Conservation (phyloP, 2,888 invertebrate species). For the Podotricha telesiphe region DNA sequence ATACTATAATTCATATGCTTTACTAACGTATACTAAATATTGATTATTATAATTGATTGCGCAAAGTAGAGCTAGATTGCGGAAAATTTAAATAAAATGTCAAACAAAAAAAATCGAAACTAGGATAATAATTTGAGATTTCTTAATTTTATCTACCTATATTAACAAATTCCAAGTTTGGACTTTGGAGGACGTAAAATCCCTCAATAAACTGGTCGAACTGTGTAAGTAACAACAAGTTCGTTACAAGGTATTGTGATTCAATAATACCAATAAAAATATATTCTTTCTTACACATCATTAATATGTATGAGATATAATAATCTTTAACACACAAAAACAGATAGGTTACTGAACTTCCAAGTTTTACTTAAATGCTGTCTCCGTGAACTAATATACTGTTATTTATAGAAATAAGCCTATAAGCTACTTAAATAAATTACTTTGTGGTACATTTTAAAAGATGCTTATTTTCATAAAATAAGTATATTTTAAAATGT, state of each 20-base stretch:
- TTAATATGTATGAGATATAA: conserved; percentile 23
- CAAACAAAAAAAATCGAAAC: neutral
- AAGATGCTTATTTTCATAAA: no score
- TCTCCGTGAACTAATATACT: neutral
- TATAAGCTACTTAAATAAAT: no score
- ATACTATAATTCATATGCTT: conserved; percentile 32
- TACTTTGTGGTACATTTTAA: no score
- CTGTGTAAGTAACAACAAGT: neutral
- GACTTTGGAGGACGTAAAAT: neutral
- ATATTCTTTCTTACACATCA: conserved; percentile 5
- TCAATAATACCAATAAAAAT: neutral
- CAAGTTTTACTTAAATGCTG: neutral
- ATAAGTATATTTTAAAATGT: no score
- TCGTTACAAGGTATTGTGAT: neutral
- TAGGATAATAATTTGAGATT: no score
- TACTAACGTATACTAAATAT: conserved; percentile 41
- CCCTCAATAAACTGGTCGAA: neutral
- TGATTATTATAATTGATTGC: conserved; percentile 39
- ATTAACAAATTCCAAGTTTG: no score
- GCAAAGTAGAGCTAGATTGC: conserved; percentile 17
- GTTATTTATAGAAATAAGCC: neutral
- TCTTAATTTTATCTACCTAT: no score
- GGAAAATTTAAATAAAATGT: conserved; percentile 17
- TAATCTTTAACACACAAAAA: conserved; percentile 9
- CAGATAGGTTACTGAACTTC: conserved; percentile 26